These are phyloP conservation scores for Pleuronectes platessa DNA, from an alignment of 2,113 vertebrate species.

Conservation along the genomic window DNA sequence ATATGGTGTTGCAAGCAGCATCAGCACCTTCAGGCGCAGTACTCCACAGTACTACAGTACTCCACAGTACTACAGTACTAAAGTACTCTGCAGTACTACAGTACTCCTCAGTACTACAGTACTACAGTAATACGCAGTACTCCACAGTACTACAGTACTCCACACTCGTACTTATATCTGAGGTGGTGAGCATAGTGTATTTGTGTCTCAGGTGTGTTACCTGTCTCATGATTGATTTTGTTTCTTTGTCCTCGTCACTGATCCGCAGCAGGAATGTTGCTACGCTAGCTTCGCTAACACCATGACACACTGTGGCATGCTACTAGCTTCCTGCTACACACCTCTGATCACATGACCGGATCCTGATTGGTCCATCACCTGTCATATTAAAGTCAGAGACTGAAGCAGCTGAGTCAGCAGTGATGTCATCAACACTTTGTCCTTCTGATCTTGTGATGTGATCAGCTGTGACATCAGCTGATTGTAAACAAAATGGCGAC, in stretches of 20 bases:
- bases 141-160: no score
- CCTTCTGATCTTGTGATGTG: not conserved
- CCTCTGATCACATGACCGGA: not conserved
- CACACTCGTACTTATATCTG: no score
- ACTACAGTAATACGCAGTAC: no score
- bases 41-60: no score
- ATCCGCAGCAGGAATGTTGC: conserved; percentile 64
- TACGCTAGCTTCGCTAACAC: conserved; percentile 24
- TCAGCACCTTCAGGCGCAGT: no score
- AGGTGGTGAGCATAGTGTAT: no score
- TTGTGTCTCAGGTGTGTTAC: conserved; percentile 25
- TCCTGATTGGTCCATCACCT: not conserved
- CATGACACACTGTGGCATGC: not conserved
- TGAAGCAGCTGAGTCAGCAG: conserved; percentile 1
- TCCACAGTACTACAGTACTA: no score
- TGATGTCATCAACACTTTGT: conserved; percentile 7
- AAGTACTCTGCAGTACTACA: no score
- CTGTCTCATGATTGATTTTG: conserved; percentile 68
- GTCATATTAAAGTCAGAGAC: not conserved
- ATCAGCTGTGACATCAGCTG: conserved; percentile 8
- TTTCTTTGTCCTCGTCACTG: conserved; percentile 53
- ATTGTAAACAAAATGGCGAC: no score
- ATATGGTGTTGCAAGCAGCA: no score
- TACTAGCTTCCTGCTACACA: not conserved
- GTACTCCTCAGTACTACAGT: no score